Conservation (phyloP, 2,888 invertebrate species). For the Lithophane ornitopus region DNA sequence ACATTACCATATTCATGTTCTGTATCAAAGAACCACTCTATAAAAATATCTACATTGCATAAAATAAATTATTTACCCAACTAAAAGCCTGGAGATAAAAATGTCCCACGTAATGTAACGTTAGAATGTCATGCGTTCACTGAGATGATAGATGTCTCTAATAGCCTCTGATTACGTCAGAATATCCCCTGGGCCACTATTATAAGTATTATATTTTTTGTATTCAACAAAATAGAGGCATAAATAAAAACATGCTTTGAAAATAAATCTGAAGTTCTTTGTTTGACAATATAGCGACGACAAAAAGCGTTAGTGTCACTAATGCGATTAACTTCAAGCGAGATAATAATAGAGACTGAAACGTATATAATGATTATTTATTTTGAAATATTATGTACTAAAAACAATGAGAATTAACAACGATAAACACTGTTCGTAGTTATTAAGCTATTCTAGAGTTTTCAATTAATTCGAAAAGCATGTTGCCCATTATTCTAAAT, state of each 20-base stretch:
- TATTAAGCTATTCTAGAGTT: no score
- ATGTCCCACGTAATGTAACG: constrained; percentile 31
- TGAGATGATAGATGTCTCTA: constrained; percentile 55
- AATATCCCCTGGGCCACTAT: constrained; percentile 34
- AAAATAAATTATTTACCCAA: constrained; percentile 32
- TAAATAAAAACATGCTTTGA: constrained; percentile 44
- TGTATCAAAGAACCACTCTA: constrained; percentile 15
- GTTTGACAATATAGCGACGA: constrained; percentile 3
- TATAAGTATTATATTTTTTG: constrained; percentile 28
- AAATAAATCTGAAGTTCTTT: constrained; percentile 41
- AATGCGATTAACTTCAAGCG: constrained; percentile 32
- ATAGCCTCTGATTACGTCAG: constrained; percentile 51
- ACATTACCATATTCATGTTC: background rate
- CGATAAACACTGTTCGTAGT: no score
- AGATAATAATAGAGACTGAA: constrained; percentile 4
- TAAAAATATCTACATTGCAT: background rate
- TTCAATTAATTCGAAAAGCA: background rate
- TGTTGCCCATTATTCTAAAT: background rate
- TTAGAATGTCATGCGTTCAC: constrained; percentile 38
- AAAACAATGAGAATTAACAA: no score
- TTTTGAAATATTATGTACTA: no score
- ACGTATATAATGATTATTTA: no score
- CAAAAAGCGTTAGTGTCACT: constrained; percentile 16
- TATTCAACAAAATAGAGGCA: constrained; percentile 49
- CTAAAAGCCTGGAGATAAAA: constrained; percentile 45